phyloP scores from a whole-genome alignment of 2,888 invertebrate species.

The Lamellibrachia columna region DNA sequence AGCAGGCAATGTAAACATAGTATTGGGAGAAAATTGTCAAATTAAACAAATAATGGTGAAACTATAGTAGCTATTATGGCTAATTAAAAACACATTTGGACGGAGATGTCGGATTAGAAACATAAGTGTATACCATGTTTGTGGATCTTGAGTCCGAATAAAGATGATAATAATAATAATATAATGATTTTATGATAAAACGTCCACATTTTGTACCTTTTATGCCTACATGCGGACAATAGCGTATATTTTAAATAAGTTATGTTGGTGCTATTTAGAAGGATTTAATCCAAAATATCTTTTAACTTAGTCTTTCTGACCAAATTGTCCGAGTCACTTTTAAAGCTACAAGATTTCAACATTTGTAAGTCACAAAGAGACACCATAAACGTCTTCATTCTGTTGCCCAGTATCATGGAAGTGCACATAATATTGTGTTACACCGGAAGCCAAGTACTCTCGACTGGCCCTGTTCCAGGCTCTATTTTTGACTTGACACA shows the following conservation, averaged over 20 bases:
- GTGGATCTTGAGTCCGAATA: not conserved
- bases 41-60: not conserved
- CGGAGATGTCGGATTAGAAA: not conserved
- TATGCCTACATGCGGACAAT: not conserved
- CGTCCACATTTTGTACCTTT: not conserved
- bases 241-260: not conserved
- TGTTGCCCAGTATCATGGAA: too few relatives aligned
- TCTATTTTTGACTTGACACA: not conserved
- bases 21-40: not conserved
- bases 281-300: too few relatives aligned
- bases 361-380: too few relatives aligned
- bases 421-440: not conserved
- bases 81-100: not conserved
- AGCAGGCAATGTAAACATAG: not conserved
- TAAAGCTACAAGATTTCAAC: too few relatives aligned
- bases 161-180: not conserved
- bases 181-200: conserved; percentile 1
- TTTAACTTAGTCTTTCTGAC: too few relatives aligned
- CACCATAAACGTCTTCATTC: too few relatives aligned
- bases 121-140: not conserved
- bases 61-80: not conserved
- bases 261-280: not conserved
- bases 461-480: not conserved
- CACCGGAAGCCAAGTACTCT: not conserved
- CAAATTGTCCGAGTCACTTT: too few relatives aligned